Evolutionary conservation across 2,113 vertebrate genomes (phyloP), one percentile per base, ranked within the genome.

Genomic region (Nothocercus julius): DNA sequence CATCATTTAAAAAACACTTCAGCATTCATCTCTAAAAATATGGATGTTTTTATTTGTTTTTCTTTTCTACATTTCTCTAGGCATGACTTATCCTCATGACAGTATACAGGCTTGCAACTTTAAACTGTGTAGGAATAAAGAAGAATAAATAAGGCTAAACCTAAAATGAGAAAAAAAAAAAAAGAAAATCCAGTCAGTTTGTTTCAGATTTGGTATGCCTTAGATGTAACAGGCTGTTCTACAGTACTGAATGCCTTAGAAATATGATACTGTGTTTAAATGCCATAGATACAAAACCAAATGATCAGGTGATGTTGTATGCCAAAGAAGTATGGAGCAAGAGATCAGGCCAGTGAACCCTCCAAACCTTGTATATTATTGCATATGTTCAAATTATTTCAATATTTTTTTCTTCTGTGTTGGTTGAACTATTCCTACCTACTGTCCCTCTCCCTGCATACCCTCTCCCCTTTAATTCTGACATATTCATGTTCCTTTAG

Each of bases 1-100:
- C 51, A 54, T 64, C 54, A 64, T 66, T 63, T n/a, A 66, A 96
- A 94, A 94, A 21, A 19, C 18, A 24, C 7, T 51, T 19, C 47
- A 82, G 9, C 17, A 44, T 77, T 89, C 11, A 85, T 93, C 84
- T 68, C 44, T 87, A 79, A 87, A 93, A 67, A 92, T 81, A 64
- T 5, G 5, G n/a, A 28, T 30, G 28, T 25, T 81, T 96, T 72
- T 74, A 28, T 85, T 44, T 89, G 28, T 25, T n/a, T 80, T 87
- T 79, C 4, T 80, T 87, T 79, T 5, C 27, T 25, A 58, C 2
- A 17, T 61, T 91, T 78, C 9, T 91, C 74, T 89, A 34, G 70
- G 78, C 45, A 34, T 15, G 15, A 18, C 9, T 87, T 67, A 34
- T 47, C 54, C 38, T 66, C 59, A 64, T 58, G 66, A 78, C 25